Percentiles rank a stretch among this genome's conserved stretches.
phyloP scores from a whole-genome alignment of 1,140 invertebrate genomes.

The Dicyema japonicum region DNA sequence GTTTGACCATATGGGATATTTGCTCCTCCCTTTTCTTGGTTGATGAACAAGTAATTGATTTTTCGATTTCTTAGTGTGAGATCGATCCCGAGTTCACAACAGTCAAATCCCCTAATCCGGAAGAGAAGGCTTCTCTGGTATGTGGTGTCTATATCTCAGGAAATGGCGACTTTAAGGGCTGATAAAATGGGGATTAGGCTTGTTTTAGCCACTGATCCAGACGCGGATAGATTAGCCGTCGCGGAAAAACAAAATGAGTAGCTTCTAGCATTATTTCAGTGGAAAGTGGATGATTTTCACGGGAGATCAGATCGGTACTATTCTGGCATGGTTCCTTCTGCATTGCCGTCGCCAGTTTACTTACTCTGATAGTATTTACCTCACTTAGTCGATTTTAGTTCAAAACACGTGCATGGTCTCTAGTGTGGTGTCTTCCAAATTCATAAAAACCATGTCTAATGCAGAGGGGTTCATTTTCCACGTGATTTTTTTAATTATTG shows the following conservation, averaged over 20 bases:
- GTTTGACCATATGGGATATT: conserved; percentile 36
- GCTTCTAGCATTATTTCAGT: too few relatives aligned
- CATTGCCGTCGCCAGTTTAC: too few relatives aligned
- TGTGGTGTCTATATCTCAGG: conserved; percentile 46
- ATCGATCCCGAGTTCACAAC: conserved; percentile 85
- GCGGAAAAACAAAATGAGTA: conserved; percentile 46
- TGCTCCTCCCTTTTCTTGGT: conserved; percentile 44
- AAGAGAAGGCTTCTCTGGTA: too few relatives aligned
- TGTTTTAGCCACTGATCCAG: conserved; percentile 84
- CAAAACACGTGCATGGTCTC: conserved; percentile 56
- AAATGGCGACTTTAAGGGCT: conserved; percentile 26
- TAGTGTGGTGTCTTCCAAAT: conserved; percentile 82
- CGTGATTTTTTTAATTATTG: too few relatives aligned
- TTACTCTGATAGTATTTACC: too few relatives aligned
- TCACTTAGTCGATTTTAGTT: too few relatives aligned
- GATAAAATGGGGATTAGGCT: conserved; percentile 31
- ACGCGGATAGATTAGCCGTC: conserved; percentile 70
- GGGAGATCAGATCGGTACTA: conserved; percentile 68
- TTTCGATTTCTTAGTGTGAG: conserved; percentile 30
- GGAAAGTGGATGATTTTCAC: conserved; percentile 57
- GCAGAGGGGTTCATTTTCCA: conserved; percentile 36
- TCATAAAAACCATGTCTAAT: conserved; percentile 44
- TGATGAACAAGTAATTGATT: conserved; percentile 23
- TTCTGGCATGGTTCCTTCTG: conserved; percentile 97
- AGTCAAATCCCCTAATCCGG: conserved; percentile 81